These are phyloP conservation scores for Peribatodes rhomboidaria DNA, from an alignment of 2,888 invertebrate genomes.

Conservation along the genomic window DNA sequence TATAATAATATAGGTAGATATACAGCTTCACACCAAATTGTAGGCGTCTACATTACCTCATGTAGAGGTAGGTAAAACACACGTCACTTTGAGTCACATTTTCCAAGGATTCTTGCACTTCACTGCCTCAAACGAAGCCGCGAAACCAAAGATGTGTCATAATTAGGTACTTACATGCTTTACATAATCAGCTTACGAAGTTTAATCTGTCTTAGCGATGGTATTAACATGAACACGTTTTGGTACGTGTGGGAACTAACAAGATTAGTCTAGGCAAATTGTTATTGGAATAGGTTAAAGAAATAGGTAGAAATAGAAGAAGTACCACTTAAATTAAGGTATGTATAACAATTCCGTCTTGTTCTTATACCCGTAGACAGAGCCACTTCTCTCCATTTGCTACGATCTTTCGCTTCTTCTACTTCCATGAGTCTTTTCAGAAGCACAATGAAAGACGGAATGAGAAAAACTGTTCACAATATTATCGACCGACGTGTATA, in stretches of 20 bases:
- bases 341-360: too few relatives aligned
- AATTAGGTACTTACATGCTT: slow-evolving; percentile 37
- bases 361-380: too few relatives aligned
- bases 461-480: too few relatives aligned
- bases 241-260: slow-evolving; percentile 29
- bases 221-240: slow-evolving; percentile 27
- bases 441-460: too few relatives aligned
- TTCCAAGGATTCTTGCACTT: slow-evolving; percentile 2
- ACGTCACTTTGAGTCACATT: slow-evolving; percentile 3
- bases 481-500: too few relatives aligned
- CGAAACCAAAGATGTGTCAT: slow-evolving; percentile 45
- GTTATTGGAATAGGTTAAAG: neutral
- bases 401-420: too few relatives aligned
- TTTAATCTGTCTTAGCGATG: slow-evolving; percentile 31
- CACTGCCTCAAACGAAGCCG: slow-evolving; percentile 7
- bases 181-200: slow-evolving; percentile 40
- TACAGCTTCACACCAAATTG: too few relatives aligned
- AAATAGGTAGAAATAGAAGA: too few relatives aligned
- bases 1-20: too few relatives aligned
- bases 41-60: neutral
- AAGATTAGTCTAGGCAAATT: slow-evolving; percentile 18
- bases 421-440: too few relatives aligned
- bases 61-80: neutral
- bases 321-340: too few relatives aligned
- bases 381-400: too few relatives aligned